phyloP scores from a whole-genome alignment of 2,797 vertebrate genomes.

The Heliangelus exortis region DNA sequence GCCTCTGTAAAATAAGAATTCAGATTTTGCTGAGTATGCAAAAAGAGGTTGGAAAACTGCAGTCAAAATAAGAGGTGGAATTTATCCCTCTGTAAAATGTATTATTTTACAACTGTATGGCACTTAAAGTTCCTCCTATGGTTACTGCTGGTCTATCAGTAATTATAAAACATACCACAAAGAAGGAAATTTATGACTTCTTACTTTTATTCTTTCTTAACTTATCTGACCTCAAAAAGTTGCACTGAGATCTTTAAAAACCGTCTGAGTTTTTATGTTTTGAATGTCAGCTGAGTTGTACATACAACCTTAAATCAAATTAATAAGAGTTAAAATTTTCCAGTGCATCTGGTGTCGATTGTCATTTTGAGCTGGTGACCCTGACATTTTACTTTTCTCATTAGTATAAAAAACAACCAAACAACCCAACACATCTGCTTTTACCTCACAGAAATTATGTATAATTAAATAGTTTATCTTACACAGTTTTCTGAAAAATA shows the following conservation, averaged over 20 bases:
- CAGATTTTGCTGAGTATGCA: not conserved
- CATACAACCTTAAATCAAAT: not conserved
- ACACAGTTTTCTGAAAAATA: not conserved
- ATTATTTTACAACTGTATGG: not conserved
- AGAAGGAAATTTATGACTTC: not conserved
- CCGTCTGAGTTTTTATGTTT: not conserved
- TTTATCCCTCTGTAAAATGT: not conserved
- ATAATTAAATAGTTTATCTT: not conserved
- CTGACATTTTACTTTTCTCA: not conserved
- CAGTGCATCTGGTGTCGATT: not conserved
- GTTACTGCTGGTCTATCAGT: not conserved
- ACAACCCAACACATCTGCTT: not conserved
- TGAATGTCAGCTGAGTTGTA: not conserved
- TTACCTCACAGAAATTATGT: not conserved
- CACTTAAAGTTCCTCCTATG: not conserved
- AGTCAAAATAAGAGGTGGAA: not conserved
- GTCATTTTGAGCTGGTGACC: not conserved
- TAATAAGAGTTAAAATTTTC: not conserved
- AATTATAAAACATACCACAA: not conserved
- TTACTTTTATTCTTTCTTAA: not conserved
- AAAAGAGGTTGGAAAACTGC: not conserved
- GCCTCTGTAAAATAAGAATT: not conserved
- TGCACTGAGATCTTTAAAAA: not conserved
- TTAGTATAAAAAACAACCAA: not conserved
- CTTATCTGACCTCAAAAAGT: not conserved